Percentiles rank a stretch among this genome's conserved stretches.
Evolutionary conservation across 2,888 invertebrate species (phyloP).

Genomic region (Nephrotoma flavescens): DNA sequence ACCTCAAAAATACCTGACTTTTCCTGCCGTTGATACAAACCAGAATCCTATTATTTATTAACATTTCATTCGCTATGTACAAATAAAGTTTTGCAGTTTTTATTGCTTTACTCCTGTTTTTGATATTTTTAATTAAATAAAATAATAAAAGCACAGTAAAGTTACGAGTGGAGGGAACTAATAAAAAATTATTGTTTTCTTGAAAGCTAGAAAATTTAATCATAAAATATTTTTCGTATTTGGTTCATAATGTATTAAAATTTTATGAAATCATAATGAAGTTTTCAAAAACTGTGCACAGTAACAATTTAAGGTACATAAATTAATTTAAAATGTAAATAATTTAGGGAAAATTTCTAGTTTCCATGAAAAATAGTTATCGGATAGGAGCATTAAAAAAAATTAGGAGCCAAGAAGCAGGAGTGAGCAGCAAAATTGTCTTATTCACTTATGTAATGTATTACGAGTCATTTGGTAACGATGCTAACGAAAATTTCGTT

Average conservation of each 20-base stretch:
- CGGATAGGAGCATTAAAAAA: too few species aligned
- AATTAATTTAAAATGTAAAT: too few species aligned
- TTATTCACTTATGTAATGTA: too few species aligned
- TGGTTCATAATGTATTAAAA: background rate
- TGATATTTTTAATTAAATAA: background rate
- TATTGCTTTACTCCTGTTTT: background rate
- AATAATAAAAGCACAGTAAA: background rate
- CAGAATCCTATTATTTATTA: background rate
- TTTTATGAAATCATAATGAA: background rate
- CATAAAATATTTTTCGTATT: background rate
- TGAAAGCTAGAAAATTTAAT: background rate
- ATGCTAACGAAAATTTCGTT: too few species aligned
- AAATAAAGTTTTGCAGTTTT: background rate
- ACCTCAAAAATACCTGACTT: background rate
- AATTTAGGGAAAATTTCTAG: too few species aligned
- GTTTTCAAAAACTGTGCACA: too few species aligned
- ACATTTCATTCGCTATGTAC: background rate
- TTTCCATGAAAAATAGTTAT: too few species aligned
- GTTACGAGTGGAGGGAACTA: background rate
- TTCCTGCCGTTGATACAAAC: background rate
- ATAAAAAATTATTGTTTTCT: background rate
- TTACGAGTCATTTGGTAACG: too few species aligned
- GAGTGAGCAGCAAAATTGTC: too few species aligned
- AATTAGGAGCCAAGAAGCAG: too few species aligned
- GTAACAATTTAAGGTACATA: too few species aligned